phyloP scores from a whole-genome alignment of 1,140 invertebrate species.

The Heliconius nattereri region DNA sequence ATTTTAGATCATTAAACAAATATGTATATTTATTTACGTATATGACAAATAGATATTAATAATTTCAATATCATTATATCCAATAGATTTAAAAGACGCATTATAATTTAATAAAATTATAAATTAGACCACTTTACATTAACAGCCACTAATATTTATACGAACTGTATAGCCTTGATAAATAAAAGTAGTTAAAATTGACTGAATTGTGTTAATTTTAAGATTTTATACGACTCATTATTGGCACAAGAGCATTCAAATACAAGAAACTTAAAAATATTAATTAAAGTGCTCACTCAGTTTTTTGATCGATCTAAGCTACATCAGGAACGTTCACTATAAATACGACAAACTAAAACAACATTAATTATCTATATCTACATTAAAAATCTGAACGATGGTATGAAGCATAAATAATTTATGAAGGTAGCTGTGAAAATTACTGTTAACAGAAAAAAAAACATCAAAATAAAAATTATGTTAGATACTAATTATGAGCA shows the following conservation, averaged over 20 bases:
- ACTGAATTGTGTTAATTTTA: constrained; percentile 5
- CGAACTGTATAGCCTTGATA: background rate
- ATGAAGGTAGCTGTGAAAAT: background rate
- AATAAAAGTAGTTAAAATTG: constrained; percentile 9
- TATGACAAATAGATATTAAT: background rate
- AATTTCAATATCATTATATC: background rate
- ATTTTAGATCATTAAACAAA: background rate
- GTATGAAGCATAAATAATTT: background rate
- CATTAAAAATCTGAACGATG: constrained; percentile 34
- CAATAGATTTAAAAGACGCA: too few species aligned
- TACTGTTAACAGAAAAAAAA: background rate
- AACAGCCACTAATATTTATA: background rate
- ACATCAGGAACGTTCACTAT: constrained; percentile 61
- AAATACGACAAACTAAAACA: constrained; percentile 44
- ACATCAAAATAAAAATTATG: background rate
- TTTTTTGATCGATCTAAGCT: constrained; percentile 53
- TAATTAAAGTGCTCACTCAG: constrained; percentile 40
- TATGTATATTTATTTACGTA: background rate
- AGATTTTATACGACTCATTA: constrained; percentile 17
- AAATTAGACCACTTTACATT: background rate
- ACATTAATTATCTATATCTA: constrained; percentile 41
- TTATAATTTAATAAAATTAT: background rate
- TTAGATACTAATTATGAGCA: background rate
- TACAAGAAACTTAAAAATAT: constrained; percentile 45
- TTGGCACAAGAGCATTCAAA: constrained; percentile 40